Evolutionary conservation across 2,888 invertebrate genomes (phyloP), one percentile per base, ranked within the genome.

Genomic region (Melolontha melolontha): DNA sequence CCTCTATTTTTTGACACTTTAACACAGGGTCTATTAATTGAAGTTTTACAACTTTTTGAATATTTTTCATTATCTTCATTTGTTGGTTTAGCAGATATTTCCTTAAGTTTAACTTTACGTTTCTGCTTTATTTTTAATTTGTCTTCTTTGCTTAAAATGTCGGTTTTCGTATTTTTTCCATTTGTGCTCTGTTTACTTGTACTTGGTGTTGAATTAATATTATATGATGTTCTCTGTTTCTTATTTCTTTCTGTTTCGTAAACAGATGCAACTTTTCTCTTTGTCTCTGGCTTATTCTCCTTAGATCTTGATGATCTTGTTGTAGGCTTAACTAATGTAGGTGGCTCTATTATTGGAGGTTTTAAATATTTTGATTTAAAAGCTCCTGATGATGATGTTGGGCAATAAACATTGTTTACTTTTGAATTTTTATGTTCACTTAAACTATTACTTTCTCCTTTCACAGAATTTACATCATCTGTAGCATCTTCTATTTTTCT

Each of bases 91-190:
- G 34, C 34, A 34, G 59, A 62, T 34, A 62, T 62, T 78, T 85
- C 84, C 75, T 85, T 87, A 8, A 88, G 80, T 74, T 84, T 87
- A 52, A 81, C 83, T 72, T 85, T 86, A 29, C 87, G 80, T 76
- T 82, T 84, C 79, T 83, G 85, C 77, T 68, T 54, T 17, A 75
- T 72, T 68, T 49, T 62, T 62, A 75, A 71, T 68, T 72, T 70
- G 54, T 75, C 52, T 67, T 50, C 14, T 77, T 74, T 41, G 17
- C 54, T 49, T 57, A 22, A 40, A 34, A 11, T 64, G 17, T 8
- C 27, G 0, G 7, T 16, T 1, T 64, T 55, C 0, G 52, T 34
- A 51, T 50, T 57, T 44, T 22, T 22, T n/a, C n/a, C n/a, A 22
- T 22, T 22, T 22, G 47, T 65, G 50, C 65, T 62, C 29, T 65